Percentiles rank a stretch among this genome's conserved stretches.
Evolutionary conservation across 1,140 invertebrate species (phyloP).

Genomic region (Ladona fulva): DNA sequence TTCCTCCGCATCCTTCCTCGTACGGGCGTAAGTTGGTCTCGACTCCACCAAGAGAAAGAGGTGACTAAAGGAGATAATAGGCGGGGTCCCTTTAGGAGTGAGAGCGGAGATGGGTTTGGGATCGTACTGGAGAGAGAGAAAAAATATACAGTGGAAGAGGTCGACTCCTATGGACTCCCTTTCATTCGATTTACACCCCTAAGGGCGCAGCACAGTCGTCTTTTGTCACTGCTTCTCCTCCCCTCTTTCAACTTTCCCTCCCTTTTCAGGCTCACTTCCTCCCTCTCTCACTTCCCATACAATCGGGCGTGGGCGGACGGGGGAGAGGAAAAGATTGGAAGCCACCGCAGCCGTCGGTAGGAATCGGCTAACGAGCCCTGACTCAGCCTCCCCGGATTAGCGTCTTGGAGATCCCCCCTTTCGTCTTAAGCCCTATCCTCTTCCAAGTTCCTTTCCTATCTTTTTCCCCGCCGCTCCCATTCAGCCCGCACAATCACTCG

Average conservation of each 20-base stretch:
- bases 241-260: not conserved
- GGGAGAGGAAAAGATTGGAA: not conserved
- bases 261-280: not conserved
- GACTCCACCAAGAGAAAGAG: not conserved
- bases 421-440: no score
- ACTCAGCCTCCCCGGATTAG: not conserved
- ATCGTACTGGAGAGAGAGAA: no score
- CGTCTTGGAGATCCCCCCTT: not conserved
- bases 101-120: not conserved
- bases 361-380: conserved; percentile 1
- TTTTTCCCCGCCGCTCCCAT: no score
- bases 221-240: not conserved
- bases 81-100: not conserved
- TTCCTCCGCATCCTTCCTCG: not conserved
- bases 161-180: not conserved
- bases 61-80: not conserved
- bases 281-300: not conserved
- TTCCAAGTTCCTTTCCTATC: no score
- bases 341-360: not conserved
- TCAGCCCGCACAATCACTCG: no score
- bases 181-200: not conserved
- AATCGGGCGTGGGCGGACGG: conserved; percentile 4
- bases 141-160: not conserved
- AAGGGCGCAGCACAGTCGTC: not conserved
- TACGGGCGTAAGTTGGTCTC: not conserved